Evolutionary conservation across 2,888 invertebrate genomes (phyloP), one percentile per base, ranked within the genome.

Genomic region (Anaspis maculata): DNA sequence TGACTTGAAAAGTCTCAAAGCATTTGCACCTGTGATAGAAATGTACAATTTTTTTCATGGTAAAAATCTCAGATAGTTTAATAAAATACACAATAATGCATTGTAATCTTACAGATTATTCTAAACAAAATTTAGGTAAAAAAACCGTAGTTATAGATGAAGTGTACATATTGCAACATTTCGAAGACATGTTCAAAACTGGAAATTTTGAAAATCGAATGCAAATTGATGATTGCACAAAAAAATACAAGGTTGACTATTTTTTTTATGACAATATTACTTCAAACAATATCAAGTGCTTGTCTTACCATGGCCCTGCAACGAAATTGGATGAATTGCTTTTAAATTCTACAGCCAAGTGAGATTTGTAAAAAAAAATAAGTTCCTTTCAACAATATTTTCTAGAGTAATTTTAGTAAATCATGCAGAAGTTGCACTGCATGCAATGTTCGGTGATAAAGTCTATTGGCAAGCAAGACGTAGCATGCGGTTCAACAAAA

Each of bases 401-500:
- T 30, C 12, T 31, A 76, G 71, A 46, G 71, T 70, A 16, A 64
- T 86, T 3, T 73, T 84, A 71, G 72, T 87, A 51, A 73, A 80
- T 41, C 83, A 84, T 58, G 89, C 85, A 9, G 95, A 95, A 68
- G 83, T 89, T 35, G 78, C 87, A 2, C 61, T 95, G 13, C 94
- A 95, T 59, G 83, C 91, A 52, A 68, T 69, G n/a, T 96, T 87
- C 66, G 95, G 95, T 1, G 80, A 81, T 25, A 67, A 68, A 32
- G 66, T 75, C 14, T 96, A 87, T 62, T 96, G 96, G 96, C 68
- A 72, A 46, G 87, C 84, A 12, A 71, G 90, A 39, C 74, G 90
- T 48, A 96, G 96, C 53, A 91, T 97, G 90, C 73, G 87, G 48
- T 97, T 95, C 61, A 81, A 83, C 36, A 67, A 69, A 28, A 61